Base-by-base conservation (phyloP, 1,140 invertebrate genomes). In the Trichonephila clavipes region DNA sequence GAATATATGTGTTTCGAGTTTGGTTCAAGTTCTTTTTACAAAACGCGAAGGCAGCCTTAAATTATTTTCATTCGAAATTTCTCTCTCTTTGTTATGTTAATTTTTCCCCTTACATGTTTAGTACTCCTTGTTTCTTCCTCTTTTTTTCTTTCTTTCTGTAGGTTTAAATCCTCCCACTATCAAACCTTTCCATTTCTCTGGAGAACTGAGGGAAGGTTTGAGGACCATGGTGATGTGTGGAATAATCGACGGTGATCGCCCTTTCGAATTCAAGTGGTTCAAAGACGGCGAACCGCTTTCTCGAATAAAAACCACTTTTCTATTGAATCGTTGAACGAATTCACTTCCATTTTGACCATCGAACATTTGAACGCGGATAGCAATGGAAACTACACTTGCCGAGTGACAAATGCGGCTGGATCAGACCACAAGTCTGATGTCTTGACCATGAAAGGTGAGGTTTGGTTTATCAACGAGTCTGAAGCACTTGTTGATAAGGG, bases 181-280 rank as follows among this genome's bases (percentile, higher is more conserved):
- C 59, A 92, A 82, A 62, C 94, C 94, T 66, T 94, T 95, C 40
- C 91, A 94, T 58, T 95, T 95, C 89, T 58, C 94, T 58, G 82
- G 92, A 40, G 97, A 97, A 44, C 97, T 97, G 88, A 96, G 97
- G 81, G 97, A 97, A 95, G 97, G 97, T 62, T 97, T 96, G 90
- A 96, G 96, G 94, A 96, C 96, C 51, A 96, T 96, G 95, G 95
- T 97, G 61, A 97, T 97, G 59, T 95, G 95, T 69, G 59, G 88
- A 5, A 92, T 95, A 0, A 93, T 94, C 1, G 93, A 94, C 28
- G 95, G 95, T 24, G 94, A 95, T 92, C 81, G 89, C 24, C 95
- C 95, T 4, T 94, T 95, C 21, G 62, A 94, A 2, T 94, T 95
- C 61, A 16, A 40, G 94, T 95, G 95, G 95, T 83, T 94, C 21